These are phyloP conservation scores for Lepidurus packardi DNA, from an alignment of 1,140 invertebrate genomes.

Conservation along the genomic window DNA sequence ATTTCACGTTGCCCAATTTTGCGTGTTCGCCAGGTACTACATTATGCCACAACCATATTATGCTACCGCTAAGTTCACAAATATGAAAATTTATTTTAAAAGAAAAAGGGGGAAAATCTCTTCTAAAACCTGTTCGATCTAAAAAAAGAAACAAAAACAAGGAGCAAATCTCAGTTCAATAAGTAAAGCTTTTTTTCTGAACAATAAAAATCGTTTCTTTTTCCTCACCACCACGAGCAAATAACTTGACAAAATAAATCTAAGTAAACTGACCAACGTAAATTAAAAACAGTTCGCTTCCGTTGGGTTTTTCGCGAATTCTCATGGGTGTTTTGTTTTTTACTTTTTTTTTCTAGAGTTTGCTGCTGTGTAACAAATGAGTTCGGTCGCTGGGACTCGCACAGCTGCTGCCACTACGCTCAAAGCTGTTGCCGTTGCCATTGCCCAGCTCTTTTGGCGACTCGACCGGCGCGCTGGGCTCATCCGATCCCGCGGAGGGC, in stretches of 20 bases:
- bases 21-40: conserved; percentile 17
- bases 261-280: background rate
- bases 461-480: background rate
- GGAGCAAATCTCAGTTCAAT: background rate
- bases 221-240: background rate
- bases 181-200: background rate
- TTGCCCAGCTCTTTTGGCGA: background rate
- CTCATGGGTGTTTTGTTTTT: background rate
- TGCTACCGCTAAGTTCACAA: background rate
- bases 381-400: conserved; percentile 4
- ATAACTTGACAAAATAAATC: background rate
- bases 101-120: background rate
- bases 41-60: background rate
- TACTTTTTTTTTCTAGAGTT: background rate
- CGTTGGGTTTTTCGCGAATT: background rate
- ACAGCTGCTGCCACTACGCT: background rate
- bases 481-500: background rate
- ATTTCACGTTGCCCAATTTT: conserved; percentile 2
- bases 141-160: background rate
- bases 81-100: background rate
- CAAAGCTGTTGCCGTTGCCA: too few relatives aligned
- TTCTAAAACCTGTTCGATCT: background rate
- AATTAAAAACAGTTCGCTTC: background rate
- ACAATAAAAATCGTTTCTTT: background rate
- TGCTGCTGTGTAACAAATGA: conserved; percentile 9